Base-by-base conservation (phyloP, 2,888 invertebrate species). In the Pachydiplax longipennis region DNA sequence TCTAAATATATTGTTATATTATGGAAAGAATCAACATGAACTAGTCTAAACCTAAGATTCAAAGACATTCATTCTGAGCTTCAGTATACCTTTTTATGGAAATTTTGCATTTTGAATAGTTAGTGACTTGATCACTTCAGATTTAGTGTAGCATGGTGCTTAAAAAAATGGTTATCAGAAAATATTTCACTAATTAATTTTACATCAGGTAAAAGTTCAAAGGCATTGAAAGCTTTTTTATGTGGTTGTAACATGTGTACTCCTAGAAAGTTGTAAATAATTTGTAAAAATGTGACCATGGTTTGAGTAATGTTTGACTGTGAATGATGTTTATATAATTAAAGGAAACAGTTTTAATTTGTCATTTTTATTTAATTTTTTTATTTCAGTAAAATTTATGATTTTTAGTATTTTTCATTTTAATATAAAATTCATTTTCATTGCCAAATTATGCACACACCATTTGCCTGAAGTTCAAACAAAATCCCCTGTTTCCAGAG, bases 401-500 rank as follows among this genome's bases (percentile, higher is more conserved):
- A 53, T 83, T 83, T 83, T 53, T 83, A 83, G 12, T 83, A 15
- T 31, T 31, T 53, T 83, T n/a, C 31, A 53, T 87, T 87, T 53
- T 53, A n/a, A 1, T 53, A 53, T 18, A 53, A 53, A 53, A 53
- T 3, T 53, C 53, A 53, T 53, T 53, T 13, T 58, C 35, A 53
- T 53, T 18, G 25, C 31, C 35, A 37, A n/a, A 22, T 90, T 40
- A 81, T 61, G 93, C 92, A 93, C 97, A 98, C 5, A 96, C 95
- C 90, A 95, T 93, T 94, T 97, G 97, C 80, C 96, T 94, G 93
- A 96, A 98, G 6, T 95, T 93, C 22, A 98, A 94, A 13, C 96
- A 95, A 93, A 97, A 98, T 25, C 98, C 98, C 91, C 96, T 94
- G 93, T 97, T 97, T 48, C 96, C 96, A 91, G 96, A 95, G 93